These are phyloP conservation scores for Muscina levida DNA, from an alignment of 2,888 invertebrate genomes.

Conservation along the genomic window DNA sequence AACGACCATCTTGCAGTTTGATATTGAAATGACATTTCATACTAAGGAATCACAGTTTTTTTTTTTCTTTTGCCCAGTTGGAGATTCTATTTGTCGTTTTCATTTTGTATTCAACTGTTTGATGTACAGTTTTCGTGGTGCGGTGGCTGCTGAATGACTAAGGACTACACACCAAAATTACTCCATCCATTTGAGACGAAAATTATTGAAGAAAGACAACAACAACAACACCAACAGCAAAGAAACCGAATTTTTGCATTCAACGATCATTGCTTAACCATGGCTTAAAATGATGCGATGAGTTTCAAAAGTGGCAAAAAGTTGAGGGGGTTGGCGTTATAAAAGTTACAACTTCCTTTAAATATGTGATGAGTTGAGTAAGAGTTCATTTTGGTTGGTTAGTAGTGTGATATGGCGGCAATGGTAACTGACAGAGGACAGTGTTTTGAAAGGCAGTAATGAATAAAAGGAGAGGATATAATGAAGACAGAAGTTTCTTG, in stretches of 20 bases:
- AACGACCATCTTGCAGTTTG: constrained; percentile 59
- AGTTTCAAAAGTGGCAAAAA: neutral
- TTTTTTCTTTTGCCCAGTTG: neutral
- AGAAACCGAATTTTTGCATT: neutral
- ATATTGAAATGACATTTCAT: constrained; percentile 63
- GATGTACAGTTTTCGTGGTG: constrained; percentile 29
- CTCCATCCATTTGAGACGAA: neutral
- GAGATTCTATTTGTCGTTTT: constrained; percentile 34
- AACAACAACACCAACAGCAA: too few species aligned
- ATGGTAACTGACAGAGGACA: too few species aligned
- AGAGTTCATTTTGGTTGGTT: neutral
- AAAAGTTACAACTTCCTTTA: neutral
- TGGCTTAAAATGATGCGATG: constrained; percentile 23
- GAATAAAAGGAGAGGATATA: too few species aligned
- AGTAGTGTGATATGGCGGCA: too few species aligned
- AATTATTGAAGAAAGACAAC: neutral
- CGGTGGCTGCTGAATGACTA: neutral
- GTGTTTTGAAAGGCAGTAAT: too few species aligned
- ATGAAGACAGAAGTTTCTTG: too few species aligned
- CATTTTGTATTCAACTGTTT: constrained; percentile 35
- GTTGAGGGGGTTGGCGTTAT: too few species aligned
- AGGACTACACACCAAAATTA: neutral
- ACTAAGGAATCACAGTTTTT: constrained; percentile 52
- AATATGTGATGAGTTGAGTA: neutral
- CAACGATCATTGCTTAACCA: constrained; percentile 16